Conservation (phyloP, 2,113 vertebrate species). For the Xiphorhynchus elegans region DNA sequence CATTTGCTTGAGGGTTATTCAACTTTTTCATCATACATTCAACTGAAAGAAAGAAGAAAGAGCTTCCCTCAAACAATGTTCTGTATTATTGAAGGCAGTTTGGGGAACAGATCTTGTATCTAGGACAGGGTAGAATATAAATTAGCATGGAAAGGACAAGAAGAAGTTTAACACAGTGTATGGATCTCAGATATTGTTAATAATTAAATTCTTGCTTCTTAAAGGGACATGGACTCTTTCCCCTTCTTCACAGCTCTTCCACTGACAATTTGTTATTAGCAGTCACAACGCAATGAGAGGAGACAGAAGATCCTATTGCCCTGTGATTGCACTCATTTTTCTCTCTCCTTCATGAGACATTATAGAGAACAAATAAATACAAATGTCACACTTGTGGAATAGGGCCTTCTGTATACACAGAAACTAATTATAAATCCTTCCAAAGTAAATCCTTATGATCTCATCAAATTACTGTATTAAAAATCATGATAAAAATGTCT, state of each 20-base stretch:
- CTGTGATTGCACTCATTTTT: not conserved
- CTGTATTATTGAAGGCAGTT: slow-evolving; percentile 32
- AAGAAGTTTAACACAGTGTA: not conserved
- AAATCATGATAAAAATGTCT: not conserved
- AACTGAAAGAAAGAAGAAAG: not conserved
- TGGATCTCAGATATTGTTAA: not conserved
- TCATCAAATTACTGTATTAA: slow-evolving; percentile 2
- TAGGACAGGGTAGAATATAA: slow-evolving; percentile 23
- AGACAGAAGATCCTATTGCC: not conserved
- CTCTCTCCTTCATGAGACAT: not conserved
- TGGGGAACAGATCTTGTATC: not conserved
- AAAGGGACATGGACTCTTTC: not conserved
- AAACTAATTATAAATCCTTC: not conserved
- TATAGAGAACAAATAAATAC: not conserved
- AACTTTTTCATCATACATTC: slow-evolving; percentile 14
- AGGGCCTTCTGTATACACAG: not conserved
- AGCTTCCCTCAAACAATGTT: not conserved
- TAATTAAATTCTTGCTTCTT: not conserved
- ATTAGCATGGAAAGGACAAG: not conserved
- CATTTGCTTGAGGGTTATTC: slow-evolving; percentile 4
- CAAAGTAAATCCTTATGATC: not conserved
- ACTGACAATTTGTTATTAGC: not conserved
- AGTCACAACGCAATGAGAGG: not conserved
- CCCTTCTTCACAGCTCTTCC: not conserved
- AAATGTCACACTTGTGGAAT: not conserved